These are phyloP conservation scores for Poecile montanus DNA, from an alignment of 2,797 vertebrate species.

Conservation along the genomic window DNA sequence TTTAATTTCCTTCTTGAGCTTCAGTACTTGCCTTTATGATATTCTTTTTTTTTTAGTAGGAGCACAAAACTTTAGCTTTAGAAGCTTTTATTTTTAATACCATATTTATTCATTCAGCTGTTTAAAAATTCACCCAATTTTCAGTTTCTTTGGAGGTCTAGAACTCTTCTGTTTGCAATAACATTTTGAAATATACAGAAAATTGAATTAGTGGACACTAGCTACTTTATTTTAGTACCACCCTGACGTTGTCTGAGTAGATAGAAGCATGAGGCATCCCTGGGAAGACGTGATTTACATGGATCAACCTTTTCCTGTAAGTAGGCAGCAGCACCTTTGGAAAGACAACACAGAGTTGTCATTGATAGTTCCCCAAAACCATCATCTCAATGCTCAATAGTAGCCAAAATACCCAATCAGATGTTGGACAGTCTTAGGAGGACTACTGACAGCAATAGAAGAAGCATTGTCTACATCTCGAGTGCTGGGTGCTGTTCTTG, in stretches of 20 bases:
- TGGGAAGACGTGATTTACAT: background rate
- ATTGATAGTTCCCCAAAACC: background rate
- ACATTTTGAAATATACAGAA: background rate
- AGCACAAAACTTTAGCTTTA: background rate
- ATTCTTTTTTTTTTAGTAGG: background rate
- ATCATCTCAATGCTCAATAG: accelerated
- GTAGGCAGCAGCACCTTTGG: background rate
- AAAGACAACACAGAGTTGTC: background rate
- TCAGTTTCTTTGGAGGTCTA: background rate
- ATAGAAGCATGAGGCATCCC: background rate
- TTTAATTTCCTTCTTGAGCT: slow-evolving; percentile 3
- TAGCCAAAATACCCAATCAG: background rate
- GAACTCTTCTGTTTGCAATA: background rate
- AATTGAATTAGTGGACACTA: background rate
- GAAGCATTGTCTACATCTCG: accelerated
- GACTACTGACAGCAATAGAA: background rate
- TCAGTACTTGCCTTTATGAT: background rate
- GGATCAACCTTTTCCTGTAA: background rate
- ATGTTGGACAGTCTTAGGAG: background rate
- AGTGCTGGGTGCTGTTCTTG: background rate
- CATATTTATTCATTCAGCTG: background rate
- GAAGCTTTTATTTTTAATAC: background rate
- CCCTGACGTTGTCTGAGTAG: background rate
- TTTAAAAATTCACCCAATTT: background rate
- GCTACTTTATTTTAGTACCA: background rate